Evolutionary conservation across 2,113 vertebrate species (phyloP).

Genomic region (Pachypanchax playfairii): DNA sequence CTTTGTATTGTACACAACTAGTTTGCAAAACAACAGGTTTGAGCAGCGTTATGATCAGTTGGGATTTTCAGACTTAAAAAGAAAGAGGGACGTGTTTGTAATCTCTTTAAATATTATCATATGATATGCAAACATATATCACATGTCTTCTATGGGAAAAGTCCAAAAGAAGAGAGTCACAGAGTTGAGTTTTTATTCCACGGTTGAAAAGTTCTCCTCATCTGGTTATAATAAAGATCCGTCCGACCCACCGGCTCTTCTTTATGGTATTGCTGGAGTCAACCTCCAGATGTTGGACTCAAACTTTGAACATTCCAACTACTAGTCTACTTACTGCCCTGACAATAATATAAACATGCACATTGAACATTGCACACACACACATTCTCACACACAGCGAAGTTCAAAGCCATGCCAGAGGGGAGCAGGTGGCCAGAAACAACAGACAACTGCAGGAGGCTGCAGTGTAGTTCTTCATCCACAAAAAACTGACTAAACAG

Average conservation of each 20-base stretch:
- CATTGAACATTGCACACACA: conserved; percentile 19
- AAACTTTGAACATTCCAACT: conserved; percentile 60
- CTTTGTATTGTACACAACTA: no score
- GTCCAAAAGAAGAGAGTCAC: not conserved
- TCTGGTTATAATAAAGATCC: conserved; percentile 67
- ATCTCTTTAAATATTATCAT: no score
- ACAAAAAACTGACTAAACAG: conserved; percentile 6
- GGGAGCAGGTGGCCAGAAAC: conserved; percentile 60
- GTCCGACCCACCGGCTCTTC: conserved; percentile 38
- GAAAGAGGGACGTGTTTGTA: no score
- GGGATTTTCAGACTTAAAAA: no score
- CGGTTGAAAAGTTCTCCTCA: conserved; percentile 26
- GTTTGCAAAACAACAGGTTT: no score
- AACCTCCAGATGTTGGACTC: conserved; percentile 60
- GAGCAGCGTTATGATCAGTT: no score
- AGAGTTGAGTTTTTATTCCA: conserved; percentile 13
- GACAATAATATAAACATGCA: conserved; percentile 46
- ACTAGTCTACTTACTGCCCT: conserved; percentile 43
- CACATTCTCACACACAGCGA: conserved; percentile 25
- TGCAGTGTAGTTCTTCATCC: conserved; percentile 9
- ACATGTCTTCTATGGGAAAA: no score
- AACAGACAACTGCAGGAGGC: conserved; percentile 26
- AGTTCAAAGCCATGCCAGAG: conserved; percentile 57
- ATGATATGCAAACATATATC: no score
- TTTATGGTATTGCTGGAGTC: conserved; percentile 37